Evolutionary conservation across 2,113 vertebrate species (phyloP).

Genomic region (Neodon shergylaensis): DNA sequence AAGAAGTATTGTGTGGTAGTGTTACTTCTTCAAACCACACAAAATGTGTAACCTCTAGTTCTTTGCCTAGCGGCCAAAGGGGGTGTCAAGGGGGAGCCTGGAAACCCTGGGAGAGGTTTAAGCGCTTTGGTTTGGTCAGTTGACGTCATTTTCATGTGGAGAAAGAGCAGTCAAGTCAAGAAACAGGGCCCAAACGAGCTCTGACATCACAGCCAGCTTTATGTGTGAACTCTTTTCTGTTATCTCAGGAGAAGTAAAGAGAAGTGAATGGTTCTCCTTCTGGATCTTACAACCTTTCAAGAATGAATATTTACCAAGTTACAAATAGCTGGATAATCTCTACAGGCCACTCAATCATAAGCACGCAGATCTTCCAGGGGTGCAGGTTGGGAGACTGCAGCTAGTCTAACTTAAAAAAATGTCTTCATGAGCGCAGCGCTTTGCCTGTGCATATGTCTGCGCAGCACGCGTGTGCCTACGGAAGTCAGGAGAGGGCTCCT

Average conservation of each 20-base stretch:
- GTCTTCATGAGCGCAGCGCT: background rate
- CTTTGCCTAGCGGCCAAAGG: background rate
- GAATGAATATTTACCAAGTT: constrained; percentile 13
- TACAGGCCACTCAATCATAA: background rate
- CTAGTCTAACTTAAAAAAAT: background rate
- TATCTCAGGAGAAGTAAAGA: background rate
- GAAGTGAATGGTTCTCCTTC: background rate
- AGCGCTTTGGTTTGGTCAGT: constrained; percentile 52
- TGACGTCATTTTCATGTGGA: constrained; percentile 32
- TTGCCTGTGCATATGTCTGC: background rate
- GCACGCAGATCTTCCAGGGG: background rate
- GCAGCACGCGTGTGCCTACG: background rate
- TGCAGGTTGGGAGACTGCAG: background rate
- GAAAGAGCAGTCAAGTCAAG: constrained; percentile 40
- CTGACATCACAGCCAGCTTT: background rate
- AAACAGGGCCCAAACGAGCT: constrained; percentile 38
- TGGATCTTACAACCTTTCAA: constrained; percentile 30
- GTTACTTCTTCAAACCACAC: background rate
- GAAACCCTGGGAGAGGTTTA: constrained; percentile 44
- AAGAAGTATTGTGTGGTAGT: constrained; percentile 37
- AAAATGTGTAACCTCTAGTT: constrained; percentile 2
- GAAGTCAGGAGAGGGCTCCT: background rate
- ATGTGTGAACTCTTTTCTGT: background rate
- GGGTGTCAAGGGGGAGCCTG: constrained; percentile 32
- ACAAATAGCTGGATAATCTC: background rate